Conservation (phyloP, 2,797 vertebrate genomes). For the Microchirus variegatus region DNA sequence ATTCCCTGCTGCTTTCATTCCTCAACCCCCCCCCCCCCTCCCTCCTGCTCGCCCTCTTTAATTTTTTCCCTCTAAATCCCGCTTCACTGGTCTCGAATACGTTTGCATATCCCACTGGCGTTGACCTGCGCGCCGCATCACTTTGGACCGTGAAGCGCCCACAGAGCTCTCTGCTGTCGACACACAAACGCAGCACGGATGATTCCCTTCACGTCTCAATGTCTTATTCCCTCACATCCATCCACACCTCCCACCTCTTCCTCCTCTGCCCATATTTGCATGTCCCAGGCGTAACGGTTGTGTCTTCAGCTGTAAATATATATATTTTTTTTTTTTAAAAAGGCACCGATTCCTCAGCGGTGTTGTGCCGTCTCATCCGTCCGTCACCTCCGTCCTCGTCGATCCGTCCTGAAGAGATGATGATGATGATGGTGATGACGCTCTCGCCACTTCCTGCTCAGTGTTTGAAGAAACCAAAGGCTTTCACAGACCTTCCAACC, state of each 20-base stretch:
- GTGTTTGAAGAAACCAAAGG: constrained; percentile 17
- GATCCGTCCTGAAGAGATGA: constrained; percentile 18
- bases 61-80: too few species aligned
- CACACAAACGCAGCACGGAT: constrained; percentile 7
- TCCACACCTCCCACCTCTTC: constrained; percentile 11
- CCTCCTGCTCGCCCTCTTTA: too few species aligned
- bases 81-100: constrained; percentile 11
- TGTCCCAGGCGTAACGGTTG: constrained; percentile 58
- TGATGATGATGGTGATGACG: too few species aligned
- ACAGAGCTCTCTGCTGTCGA: constrained; percentile 20
- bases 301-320: constrained; percentile 28
- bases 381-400: constrained; percentile 13
- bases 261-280: constrained; percentile 29
- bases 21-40: too few species aligned
- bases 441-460: too few species aligned
- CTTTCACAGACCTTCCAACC: too few species aligned
- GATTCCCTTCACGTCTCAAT: constrained; percentile 51
- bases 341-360: background rate
- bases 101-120: constrained; percentile 40
- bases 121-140: constrained; percentile 21
- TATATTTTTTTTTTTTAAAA: too few species aligned
- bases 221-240: constrained; percentile 10
- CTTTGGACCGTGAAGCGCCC: constrained; percentile 10
- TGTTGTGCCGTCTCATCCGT: constrained; percentile 7
- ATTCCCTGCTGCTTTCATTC: constrained; percentile 13